Percentiles rank a stretch among this genome's conserved stretches.
phyloP scores from a whole-genome alignment of 2,797 vertebrate genomes.

The Mormyrus proboscirostris region DNA sequence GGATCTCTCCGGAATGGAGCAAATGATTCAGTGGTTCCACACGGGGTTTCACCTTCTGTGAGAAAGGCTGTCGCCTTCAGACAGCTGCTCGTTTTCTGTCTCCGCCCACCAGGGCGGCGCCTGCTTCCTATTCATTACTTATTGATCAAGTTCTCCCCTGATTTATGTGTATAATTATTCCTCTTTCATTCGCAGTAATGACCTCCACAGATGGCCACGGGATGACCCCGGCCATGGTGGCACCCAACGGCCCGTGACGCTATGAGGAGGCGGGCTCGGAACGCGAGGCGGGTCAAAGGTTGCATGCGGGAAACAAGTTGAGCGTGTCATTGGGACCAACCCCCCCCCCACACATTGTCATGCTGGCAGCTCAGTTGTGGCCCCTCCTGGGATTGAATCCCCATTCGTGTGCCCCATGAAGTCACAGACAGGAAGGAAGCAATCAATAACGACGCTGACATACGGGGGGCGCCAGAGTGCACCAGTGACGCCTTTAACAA shows the following conservation, averaged over 20 bases:
- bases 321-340: background rate
- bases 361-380: background rate
- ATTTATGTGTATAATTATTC: slow-evolving; percentile 13
- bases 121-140: background rate
- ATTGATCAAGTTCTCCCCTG: background rate
- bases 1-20: background rate
- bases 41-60: background rate
- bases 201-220: background rate
- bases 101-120: background rate
- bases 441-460: background rate
- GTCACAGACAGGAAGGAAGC: background rate
- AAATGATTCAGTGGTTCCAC: background rate
- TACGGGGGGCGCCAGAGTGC: background rate
- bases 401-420: background rate
- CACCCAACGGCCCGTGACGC: background rate
- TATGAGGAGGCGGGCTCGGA: background rate
- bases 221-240: background rate
- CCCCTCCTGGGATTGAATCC: background rate
- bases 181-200: background rate
- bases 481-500: background rate
- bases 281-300: background rate
- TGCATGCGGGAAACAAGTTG: background rate
- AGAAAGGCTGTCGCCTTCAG: background rate
- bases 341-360: background rate
- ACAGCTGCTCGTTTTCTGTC: background rate